phyloP scores from a whole-genome alignment of 2,888 invertebrate species.

The Homarus gammarus region DNA sequence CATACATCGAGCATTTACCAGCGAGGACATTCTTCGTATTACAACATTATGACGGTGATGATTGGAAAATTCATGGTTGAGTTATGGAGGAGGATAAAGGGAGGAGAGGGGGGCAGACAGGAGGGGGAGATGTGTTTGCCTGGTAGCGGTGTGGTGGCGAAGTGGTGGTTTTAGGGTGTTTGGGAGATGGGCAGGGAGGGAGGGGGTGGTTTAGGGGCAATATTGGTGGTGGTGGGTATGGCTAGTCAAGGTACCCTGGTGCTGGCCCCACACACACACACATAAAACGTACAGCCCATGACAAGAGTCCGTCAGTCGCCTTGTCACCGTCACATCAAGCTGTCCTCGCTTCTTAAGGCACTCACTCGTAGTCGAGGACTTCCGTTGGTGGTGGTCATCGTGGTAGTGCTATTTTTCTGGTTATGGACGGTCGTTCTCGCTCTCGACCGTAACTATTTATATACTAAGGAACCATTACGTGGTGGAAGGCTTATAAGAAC shows the following conservation, averaged over 20 bases:
- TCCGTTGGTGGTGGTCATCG: neutral
- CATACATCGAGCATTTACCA: neutral
- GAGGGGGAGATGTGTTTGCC: neutral
- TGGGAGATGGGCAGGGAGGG: neutral
- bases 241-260: neutral
- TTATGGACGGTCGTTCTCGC: neutral
- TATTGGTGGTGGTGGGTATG: neutral
- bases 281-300: slow-evolving; percentile 19
- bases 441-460: neutral
- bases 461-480: too few species aligned
- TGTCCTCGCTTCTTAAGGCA: neutral
- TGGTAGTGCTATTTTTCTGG: neutral
- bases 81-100: neutral
- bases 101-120: neutral
- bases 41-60: neutral
- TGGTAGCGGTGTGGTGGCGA: neutral
- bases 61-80: neutral
- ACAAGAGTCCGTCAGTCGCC: neutral
- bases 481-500: too few species aligned
- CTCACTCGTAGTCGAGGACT: too few species aligned
- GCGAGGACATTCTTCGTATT: neutral
- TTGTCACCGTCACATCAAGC: neutral
- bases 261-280: neutral
- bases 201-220: neutral
- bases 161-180: neutral